Evolutionary conservation across 2,888 invertebrate genomes (phyloP), one percentile per base, ranked within the genome.

Genomic region (Pammene fasciana): DNA sequence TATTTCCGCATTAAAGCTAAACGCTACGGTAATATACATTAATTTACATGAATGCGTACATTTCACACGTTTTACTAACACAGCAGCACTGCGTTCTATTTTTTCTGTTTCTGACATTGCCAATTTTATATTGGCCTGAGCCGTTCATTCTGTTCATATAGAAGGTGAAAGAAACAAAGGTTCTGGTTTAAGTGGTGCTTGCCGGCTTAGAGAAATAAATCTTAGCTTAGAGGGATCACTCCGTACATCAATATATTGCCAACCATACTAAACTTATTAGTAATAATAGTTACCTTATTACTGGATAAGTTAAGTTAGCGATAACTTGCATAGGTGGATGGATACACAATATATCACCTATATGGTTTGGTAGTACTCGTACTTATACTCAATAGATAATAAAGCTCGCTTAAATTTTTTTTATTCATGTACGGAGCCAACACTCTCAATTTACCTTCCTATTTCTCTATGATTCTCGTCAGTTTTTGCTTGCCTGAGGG

Each of bases 401-500:
- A 3, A 26, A 26, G 26, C 26, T 26, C 2, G 26, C 4, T 26
- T 3, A 26, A 26, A 26, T 3, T 3, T 1, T 26, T 26, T 1
- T 26, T 26, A 26, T 1, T 26, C 26, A 26, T 26, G 26, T 1
- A 26, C 26, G 26, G 26, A 26, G 26, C 4, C 26, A 26, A 4
- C 26, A 26, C 26, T 26, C 26, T 26, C 4, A 26, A 26, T 26
- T 26, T 26, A 26, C 1, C 26, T 26, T 26, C 26, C 26, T 26
- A 26, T 26, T 26, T 26, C 26, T 26, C 26, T 26, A 26, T 26
- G 26, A 79, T 82, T 79, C 74, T 75, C 76, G 75, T 78, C 75
- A 80, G 82, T 83, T 83, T 82, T 86, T 71, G 71, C 72, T 71
- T 43, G 72, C 68, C 72, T 55, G 61, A 72, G 67, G 72, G 70